A percentile compares a stretch with the other conserved stretches of the same genome.
Conservation (phyloP, 2,797 vertebrate species). For the Merluccius polli region DNA sequence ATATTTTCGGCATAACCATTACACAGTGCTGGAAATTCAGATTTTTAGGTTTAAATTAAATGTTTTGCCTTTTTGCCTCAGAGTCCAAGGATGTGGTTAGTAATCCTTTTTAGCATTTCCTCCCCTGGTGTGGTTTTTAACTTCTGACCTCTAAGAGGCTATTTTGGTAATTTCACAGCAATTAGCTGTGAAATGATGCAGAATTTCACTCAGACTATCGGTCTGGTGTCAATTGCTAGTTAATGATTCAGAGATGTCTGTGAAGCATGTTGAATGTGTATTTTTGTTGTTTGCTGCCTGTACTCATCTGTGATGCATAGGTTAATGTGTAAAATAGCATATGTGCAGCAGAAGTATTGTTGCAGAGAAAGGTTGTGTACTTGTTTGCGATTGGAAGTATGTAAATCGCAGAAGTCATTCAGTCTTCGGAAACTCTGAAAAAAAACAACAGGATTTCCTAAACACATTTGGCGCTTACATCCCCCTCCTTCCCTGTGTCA, state of each 20-base stretch:
- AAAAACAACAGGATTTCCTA: constrained; percentile 48
- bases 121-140: not conserved
- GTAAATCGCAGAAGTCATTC: constrained; percentile 35
- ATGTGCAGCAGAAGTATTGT: not conserved
- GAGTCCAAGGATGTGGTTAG: not conserved
- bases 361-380: constrained; percentile 14
- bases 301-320: too few relatives aligned
- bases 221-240: not conserved
- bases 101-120: not conserved
- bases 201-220: not conserved
- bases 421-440: constrained; percentile 47
- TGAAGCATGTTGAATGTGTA: not conserved
- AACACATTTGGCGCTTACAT: constrained; percentile 14
- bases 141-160: not conserved
- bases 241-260: not conserved
- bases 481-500: constrained; percentile 34
- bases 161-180: constrained; percentile 2
- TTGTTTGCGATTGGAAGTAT: constrained; percentile 14
- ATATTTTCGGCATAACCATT: not conserved
- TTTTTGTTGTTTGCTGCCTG: not conserved
- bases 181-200: constrained; percentile 1
- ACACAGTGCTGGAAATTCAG: too few relatives aligned
- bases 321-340: not conserved
- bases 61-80: not conserved
- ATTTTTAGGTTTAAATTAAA: not conserved